A percentile compares a stretch with the other conserved stretches of the same genome.
These are phyloP conservation scores for Polypterus bichir DNA, from an alignment of 2,113 vertebrate species.

Conservation along the genomic window DNA sequence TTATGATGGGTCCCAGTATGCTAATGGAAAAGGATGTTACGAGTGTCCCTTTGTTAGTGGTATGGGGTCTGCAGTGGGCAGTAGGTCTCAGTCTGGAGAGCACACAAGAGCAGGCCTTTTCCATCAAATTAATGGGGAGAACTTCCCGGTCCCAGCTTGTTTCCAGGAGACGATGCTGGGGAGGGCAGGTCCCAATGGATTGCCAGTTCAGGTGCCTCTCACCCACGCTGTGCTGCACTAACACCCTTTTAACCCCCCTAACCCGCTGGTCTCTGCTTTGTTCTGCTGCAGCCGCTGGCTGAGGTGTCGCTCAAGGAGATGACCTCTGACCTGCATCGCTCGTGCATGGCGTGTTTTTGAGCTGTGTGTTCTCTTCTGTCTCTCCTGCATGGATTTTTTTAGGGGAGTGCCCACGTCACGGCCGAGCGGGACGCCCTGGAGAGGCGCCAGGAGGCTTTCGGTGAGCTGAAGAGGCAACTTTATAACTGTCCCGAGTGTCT, in stretches of 20 bases:
- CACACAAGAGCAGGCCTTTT: neutral
- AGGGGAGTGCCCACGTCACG: conserved; percentile 91
- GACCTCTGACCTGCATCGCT: conserved; percentile 31
- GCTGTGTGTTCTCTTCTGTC: conserved; percentile 56
- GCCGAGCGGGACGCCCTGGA: conserved; percentile 78
- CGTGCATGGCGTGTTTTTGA: conserved; percentile 66
- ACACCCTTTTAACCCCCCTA: conserved; percentile 24
- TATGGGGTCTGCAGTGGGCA: neutral
- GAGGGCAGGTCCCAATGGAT: neutral
- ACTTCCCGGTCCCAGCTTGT: neutral
- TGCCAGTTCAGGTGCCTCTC: conserved; percentile 6
- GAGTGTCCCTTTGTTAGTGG: neutral
- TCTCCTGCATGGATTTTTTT: conserved; percentile 43
- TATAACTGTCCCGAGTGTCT: conserved; percentile 93
- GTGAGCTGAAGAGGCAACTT: conserved; percentile 87
- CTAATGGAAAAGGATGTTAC: no score
- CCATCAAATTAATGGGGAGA: no score
- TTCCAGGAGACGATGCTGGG: neutral
- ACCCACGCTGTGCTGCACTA: conserved; percentile 23
- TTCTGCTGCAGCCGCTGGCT: neutral
- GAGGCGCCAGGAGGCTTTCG: conserved; percentile 72
- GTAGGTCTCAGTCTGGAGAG: neutral
- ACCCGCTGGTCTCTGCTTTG: conserved; percentile 18
- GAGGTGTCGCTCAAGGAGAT: neutral
- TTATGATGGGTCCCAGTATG: no score